Evolutionary conservation across 2,797 vertebrate genomes (phyloP).

Genomic region (Pteronotus mesoamericanus): DNA sequence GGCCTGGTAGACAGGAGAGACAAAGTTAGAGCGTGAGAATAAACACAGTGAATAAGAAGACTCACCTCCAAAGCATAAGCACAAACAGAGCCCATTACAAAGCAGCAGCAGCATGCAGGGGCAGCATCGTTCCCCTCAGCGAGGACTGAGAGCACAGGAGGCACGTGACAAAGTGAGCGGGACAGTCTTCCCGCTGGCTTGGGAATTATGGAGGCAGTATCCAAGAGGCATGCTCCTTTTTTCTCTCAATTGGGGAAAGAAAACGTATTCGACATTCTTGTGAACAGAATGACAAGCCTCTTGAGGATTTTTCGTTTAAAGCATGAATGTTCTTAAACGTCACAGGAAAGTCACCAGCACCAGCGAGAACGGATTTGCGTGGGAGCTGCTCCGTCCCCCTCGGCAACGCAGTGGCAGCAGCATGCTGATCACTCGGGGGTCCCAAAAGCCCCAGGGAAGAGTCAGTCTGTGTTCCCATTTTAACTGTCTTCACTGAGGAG

Average conservation of each 20-base stretch:
- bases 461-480: background rate
- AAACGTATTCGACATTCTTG: background rate
- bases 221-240: background rate
- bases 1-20: constrained; percentile 95
- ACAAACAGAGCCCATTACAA: background rate
- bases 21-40: constrained; percentile 83
- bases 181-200: background rate
- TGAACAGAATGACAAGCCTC: background rate
- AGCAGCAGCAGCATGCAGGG: constrained; percentile 24
- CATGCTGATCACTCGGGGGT: background rate
- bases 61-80: constrained; percentile 28
- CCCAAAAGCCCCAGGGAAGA: background rate
- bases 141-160: background rate
- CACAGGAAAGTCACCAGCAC: background rate
- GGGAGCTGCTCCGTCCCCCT: background rate
- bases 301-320: constrained; percentile 19
- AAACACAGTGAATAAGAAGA: constrained; percentile 36
- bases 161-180: background rate
- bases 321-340: background rate
- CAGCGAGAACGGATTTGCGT: background rate
- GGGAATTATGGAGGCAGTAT: background rate
- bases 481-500: background rate
- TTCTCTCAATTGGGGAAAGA: background rate
- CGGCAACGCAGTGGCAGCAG: background rate
- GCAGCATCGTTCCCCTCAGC: background rate